Base-by-base conservation (phyloP, 2,797 vertebrate genomes). In the Poeciliopsis presidionis region DNA sequence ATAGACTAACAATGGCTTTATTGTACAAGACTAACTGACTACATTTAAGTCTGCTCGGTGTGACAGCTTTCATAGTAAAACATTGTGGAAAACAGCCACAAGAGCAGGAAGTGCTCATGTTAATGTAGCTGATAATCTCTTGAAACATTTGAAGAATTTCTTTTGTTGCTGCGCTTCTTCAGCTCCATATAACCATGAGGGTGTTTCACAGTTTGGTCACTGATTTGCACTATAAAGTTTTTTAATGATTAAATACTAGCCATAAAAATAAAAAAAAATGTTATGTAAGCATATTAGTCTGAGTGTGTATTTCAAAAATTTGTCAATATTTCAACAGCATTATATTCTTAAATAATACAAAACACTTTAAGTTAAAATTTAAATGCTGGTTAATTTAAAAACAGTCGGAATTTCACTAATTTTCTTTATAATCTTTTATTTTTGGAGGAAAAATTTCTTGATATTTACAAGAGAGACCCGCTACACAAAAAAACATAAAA, bases 1-100 rank as follows among this genome's bases (percentile, higher is more conserved):
- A 78, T 43, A 61, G 43, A 30, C 39, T 16, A 45, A 55, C 49
- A 73, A 73, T 36, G 41, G 49, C 59, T 77, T 77, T 74, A 47
- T 47, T 74, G 3, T 70, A 13, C 12, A 25, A 0, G 2, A 41
- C 43, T 12, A 41, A 55, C 33, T 55, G 39, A 77, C 49, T 22
- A 45, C 39, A 77, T n/a, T 70, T 41, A 20, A 70, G 16, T 57
- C 65, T 30, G 45, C 33, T 51, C 7, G 5, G 22, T 28, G 6
- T 18, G 22, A 33, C 1, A 9, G 33, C 18, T 12, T 51, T 72
- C 36, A 30, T 11, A 46, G 46, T 49, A 49, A 36, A 47, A 25
- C n/a, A 20, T 6, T 51, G 43, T 47, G 6, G 20, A 67, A 67
- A 41, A 65, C 63, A 51, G 49, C 20, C 12, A 67, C 4, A 67